Conservation (phyloP, 1,140 invertebrate genomes). For the Penaeus indicus region DNA sequence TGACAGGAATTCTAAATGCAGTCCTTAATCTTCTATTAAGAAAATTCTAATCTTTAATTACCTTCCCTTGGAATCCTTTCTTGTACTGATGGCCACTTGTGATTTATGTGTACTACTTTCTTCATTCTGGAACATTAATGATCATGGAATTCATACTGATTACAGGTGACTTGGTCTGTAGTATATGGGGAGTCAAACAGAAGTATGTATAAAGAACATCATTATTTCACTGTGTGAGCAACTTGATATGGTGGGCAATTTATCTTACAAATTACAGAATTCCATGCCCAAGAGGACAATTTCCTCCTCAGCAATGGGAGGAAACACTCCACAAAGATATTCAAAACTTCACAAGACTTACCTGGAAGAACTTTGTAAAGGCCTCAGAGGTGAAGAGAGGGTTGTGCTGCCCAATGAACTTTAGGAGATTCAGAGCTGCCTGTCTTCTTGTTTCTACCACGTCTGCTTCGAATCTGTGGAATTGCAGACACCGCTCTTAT, state of each 20-base stretch:
- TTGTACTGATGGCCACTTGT: neutral
- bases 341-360: neutral
- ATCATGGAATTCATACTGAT: neutral
- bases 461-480: conserved; percentile 44
- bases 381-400: conserved; percentile 49
- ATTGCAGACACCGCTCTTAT: neutral
- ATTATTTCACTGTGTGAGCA: no score
- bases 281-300: no score
- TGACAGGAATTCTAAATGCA: no score
- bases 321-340: no score
- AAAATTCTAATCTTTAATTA: conserved; percentile 12
- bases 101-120: conserved; percentile 33
- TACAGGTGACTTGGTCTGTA: neutral
- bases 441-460: conserved; percentile 43
- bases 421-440: conserved; percentile 43
- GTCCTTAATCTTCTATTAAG: neutral
- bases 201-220: neutral
- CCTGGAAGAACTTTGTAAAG: conserved; percentile 54
- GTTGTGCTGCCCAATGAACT: conserved; percentile 48
- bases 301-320: no score
- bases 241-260: no score
- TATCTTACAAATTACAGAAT: no score
- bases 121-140: conserved; percentile 35
- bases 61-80: conserved; percentile 52
- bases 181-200: neutral